These are phyloP conservation scores for Hartigia nigra DNA, from an alignment of 2,888 invertebrate genomes.

Conservation along the genomic window DNA sequence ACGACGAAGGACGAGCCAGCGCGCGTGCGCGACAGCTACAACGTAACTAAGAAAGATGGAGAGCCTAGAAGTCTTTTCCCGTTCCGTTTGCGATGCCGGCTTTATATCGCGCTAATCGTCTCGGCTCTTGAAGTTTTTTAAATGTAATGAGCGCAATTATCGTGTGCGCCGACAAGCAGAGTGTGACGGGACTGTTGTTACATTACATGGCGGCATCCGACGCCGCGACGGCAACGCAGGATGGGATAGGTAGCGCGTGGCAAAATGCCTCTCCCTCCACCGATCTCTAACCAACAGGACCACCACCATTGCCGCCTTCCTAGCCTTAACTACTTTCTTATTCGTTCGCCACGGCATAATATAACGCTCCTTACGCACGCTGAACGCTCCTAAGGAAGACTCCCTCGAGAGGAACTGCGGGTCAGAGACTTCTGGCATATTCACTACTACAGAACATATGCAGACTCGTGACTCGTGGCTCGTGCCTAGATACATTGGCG, in stretches of 20 bases:
- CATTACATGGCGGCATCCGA: slow-evolving; percentile 42
- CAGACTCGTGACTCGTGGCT: slow-evolving; percentile 57
- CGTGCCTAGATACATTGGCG: slow-evolving; percentile 62
- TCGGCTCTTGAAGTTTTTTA: slow-evolving; percentile 42
- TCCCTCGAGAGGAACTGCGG: slow-evolving; percentile 60
- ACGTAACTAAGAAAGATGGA: background rate
- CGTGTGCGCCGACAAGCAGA: slow-evolving; percentile 63
- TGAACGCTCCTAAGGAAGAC: slow-evolving; percentile 54
- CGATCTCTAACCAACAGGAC: background rate
- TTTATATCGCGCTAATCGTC: slow-evolving; percentile 9
- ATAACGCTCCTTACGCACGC: slow-evolving; percentile 58
- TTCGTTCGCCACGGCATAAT: slow-evolving; percentile 34
- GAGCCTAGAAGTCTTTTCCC: background rate
- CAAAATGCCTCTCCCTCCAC: slow-evolving; percentile 29
- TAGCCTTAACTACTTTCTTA: slow-evolving; percentile 49
- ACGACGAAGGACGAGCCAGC: background rate
- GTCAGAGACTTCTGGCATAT: slow-evolving; percentile 62
- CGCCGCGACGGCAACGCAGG: slow-evolving; percentile 29
- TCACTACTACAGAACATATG: slow-evolving; percentile 40
- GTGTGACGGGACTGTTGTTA: slow-evolving; percentile 61
- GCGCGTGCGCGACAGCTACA: background rate
- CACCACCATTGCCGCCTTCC: slow-evolving; percentile 32
- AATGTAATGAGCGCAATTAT: slow-evolving; percentile 64
- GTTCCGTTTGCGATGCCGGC: slow-evolving; percentile 1
- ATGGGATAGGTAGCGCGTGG: slow-evolving; percentile 60